Conservation (phyloP, 2,797 vertebrate genomes). For the Sebastes oblongus region DNA sequence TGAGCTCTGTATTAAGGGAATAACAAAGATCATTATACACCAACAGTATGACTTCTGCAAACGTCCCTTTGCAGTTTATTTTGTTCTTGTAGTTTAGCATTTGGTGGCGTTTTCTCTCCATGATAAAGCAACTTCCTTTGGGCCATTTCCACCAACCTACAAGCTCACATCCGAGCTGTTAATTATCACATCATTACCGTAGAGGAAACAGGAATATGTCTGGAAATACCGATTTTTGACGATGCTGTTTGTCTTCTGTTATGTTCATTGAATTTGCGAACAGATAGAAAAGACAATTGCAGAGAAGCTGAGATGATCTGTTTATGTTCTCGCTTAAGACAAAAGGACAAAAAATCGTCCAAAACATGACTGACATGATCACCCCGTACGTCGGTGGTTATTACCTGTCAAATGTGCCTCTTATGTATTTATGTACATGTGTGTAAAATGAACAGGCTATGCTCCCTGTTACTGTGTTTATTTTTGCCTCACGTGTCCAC, state of each 20-base stretch:
- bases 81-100: not conserved
- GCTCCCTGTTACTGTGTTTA: not conserved
- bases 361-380: constrained; percentile 42
- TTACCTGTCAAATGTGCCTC: constrained; percentile 71
- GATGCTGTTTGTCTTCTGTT: not conserved
- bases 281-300: not conserved
- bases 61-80: constrained; percentile 1
- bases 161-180: not conserved
- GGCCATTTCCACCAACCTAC: not conserved
- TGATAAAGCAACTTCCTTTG: not conserved
- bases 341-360: constrained; percentile 28
- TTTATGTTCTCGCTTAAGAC: constrained; percentile 30
- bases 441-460: constrained; percentile 50
- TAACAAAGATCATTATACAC: not conserved
- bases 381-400: constrained; percentile 37
- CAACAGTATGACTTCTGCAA: constrained; percentile 25
- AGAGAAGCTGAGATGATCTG: constrained; percentile 8
- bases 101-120: not conserved
- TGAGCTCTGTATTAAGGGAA: constrained; percentile 33
- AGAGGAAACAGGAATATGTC: constrained; percentile 4
- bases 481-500: constrained; percentile 17
- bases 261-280: constrained; percentile 13
- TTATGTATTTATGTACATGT: constrained; percentile 59
- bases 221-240: not conserved
- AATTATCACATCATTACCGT: not conserved